phyloP scores from a whole-genome alignment of 2,888 invertebrate species.

The Itoplectis maculator region DNA sequence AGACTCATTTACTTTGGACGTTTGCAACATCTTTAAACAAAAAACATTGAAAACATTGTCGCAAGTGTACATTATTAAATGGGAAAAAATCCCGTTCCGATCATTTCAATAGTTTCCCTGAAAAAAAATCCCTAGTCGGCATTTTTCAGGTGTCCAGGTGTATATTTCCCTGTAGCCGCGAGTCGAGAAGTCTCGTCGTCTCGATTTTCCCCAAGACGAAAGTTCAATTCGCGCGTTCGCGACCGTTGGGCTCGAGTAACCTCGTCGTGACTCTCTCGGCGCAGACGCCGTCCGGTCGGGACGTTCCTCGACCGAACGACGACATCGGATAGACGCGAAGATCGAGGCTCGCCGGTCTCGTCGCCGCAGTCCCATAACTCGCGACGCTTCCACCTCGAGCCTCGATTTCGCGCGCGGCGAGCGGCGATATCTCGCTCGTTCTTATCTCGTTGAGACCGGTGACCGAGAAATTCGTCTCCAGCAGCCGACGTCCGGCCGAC shows the following conservation, averaged over 20 bases:
- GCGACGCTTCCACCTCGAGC: conserved; percentile 40
- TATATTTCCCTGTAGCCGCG: neutral
- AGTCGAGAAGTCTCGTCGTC: neutral
- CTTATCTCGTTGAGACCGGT: conserved; percentile 79
- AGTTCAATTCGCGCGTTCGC: neutral
- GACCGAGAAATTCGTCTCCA: conserved; percentile 81
- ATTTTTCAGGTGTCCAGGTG: too few relatives aligned
- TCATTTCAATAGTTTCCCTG: too few relatives aligned
- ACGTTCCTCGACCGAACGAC: conserved; percentile 70
- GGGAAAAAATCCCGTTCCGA: too few relatives aligned
- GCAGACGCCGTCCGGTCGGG: conserved; percentile 73
- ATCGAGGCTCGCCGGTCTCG: conserved; percentile 78
- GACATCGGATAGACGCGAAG: conserved; percentile 71
- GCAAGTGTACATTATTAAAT: too few relatives aligned
- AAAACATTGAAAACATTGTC: too few relatives aligned
- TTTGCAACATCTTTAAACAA: too few relatives aligned
- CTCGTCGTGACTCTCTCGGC: conserved; percentile 77
- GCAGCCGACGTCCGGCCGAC: conserved; percentile 68
- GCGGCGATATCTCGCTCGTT: conserved; percentile 68
- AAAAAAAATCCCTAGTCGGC: too few relatives aligned
- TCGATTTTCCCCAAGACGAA: conserved; percentile 19
- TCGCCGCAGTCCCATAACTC: conserved; percentile 55
- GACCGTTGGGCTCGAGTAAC: conserved; percentile 72
- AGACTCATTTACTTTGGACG: too few relatives aligned
- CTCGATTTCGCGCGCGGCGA: conserved; percentile 45